Evolutionary conservation across 2,888 invertebrate species (phyloP), one percentile per base, ranked within the genome.

Genomic region (Chaetoderma sp.): DNA sequence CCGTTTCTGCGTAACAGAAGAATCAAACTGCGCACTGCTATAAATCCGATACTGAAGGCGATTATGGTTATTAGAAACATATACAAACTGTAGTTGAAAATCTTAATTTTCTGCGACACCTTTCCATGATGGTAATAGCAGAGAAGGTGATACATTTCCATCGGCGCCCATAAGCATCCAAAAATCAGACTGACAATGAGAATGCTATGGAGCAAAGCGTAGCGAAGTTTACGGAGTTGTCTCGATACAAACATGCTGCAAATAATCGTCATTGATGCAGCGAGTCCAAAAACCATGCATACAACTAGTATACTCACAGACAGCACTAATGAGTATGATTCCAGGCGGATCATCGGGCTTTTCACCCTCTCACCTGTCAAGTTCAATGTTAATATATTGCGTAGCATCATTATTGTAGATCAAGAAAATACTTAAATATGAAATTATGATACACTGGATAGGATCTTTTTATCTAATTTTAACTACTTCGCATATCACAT

Each of bases 81-180:
- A 65, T 78, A 80, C 33, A 79, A 23, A 54, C 75, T 70, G 56
- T 77, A 74, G 39, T 72, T 73, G 30, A 72, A 68, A 49, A 74
- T 73, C 52, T 75, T 77, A 59, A 76, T 68, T 65, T 70, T 68
- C 5, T 55, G 54, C 25, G 66, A 60, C 30, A 60, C 63, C 8
- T 65, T 60, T 55, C 74, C 72, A 18, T 45, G 49, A 62, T 72
- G 70, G 28, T 77, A 72, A 62, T 76, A 73, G 45, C 72, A 56
- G 16, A 80, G 68, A 4, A 80, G 72, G 39, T 76, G 75, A n/a
- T 69, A 60, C 10, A 80, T 75, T 64, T 82, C 80, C 49, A 78
- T 55, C 5, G 82, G 80, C 54, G 75, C 75, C 78, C 79, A 82
- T 32, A 80, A 57, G 32, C 80, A 63, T 64, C 78, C 76, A 57